These are phyloP conservation scores for Theropithecus gelada DNA, from an alignment of 2,113 vertebrate species.

Conservation along the genomic window DNA sequence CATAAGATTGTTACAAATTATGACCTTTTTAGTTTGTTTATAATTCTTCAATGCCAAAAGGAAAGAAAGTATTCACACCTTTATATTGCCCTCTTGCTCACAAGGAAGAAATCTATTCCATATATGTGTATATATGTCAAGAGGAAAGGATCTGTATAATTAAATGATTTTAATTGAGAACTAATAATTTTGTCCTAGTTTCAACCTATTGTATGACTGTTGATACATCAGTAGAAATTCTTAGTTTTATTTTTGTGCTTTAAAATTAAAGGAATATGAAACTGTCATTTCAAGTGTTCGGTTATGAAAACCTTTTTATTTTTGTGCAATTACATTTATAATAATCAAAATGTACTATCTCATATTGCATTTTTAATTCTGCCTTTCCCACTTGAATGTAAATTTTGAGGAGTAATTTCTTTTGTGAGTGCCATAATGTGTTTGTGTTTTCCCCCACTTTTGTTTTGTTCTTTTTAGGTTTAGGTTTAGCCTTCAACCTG, in stretches of 20 bases:
- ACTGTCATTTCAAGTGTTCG: background rate
- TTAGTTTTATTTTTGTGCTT: constrained; percentile 40
- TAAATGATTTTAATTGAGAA: constrained; percentile 17
- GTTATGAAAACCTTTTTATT: background rate
- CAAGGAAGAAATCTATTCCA: background rate
- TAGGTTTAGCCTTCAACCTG: constrained; percentile 98
- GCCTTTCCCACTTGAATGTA: background rate
- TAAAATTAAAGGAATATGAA: constrained; percentile 4
- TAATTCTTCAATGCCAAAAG: background rate
- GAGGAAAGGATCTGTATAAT: background rate
- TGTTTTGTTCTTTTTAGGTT: constrained; percentile 84
- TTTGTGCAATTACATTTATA: background rate
- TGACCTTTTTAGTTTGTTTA: background rate
- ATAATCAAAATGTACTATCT: background rate
- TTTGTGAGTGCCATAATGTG: background rate
- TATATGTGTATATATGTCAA: background rate
- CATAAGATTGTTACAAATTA: background rate
- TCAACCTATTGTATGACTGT: background rate
- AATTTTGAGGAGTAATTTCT: background rate
- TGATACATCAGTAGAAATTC: constrained; percentile 9
- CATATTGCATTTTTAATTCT: background rate
- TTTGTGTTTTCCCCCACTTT: constrained; percentile 15
- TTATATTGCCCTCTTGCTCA: background rate
- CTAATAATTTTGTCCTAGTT: constrained; percentile 30
- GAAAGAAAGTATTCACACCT: background rate